A percentile compares a stretch with the other conserved stretches of the same genome.
Evolutionary conservation across 2,797 vertebrate genomes (phyloP).

Genomic region (Oreonectes daqikongensis): DNA sequence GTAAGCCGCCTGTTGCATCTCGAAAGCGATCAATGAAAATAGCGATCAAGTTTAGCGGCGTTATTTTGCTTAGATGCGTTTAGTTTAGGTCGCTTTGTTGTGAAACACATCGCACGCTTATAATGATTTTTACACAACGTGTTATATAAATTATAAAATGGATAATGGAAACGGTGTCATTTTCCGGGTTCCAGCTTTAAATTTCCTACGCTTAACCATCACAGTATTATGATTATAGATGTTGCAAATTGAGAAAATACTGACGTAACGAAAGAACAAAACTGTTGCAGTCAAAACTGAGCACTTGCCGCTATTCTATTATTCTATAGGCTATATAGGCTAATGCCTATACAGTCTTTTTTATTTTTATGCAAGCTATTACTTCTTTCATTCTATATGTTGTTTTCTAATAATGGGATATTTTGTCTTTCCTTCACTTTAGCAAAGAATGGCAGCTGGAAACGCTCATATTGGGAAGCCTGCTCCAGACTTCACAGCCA

Average conservation of each 20-base stretch:
- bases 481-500: conserved; percentile 92
- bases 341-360: not conserved
- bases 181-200: not conserved
- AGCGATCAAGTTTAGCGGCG: no score
- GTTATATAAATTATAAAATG: no score
- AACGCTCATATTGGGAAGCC: conserved; percentile 90
- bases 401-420: not conserved
- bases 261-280: not conserved
- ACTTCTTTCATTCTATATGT: not conserved
- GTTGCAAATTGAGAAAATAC: conserved; percentile 10
- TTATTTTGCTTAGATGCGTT: no score
- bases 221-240: not conserved
- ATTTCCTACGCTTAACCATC: not conserved
- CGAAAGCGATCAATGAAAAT: not conserved
- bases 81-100: not conserved
- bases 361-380: not conserved
- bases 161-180: not conserved
- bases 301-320: not conserved
- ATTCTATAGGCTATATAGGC: not conserved
- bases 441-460: conserved; percentile 89
- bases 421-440: conserved; percentile 30
- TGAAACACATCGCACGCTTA: not conserved
- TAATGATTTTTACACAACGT: not conserved
- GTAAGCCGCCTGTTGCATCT: not conserved
- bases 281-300: not conserved